Evolutionary conservation across 1,140 invertebrate species (phyloP), one percentile per base, ranked within the genome.

Genomic region (Euwallacea similis): DNA sequence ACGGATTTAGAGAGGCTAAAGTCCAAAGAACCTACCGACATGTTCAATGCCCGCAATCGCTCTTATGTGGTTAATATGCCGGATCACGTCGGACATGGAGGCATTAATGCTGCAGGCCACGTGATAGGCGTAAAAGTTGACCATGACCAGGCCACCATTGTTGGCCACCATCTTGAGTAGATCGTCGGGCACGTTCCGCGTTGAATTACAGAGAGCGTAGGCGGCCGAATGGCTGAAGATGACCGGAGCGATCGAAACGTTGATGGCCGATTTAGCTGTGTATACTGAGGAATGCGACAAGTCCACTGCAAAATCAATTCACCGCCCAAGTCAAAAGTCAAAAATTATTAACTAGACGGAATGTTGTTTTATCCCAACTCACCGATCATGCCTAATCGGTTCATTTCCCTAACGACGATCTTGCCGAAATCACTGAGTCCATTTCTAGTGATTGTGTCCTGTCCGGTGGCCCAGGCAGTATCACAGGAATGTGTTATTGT

Each of bases 171-270:
- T 86, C 44, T 88, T 84, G 8, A 97, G 83, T 9, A 97, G 87
- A 64, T 94, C 90, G 79, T 98, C 94, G 50, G 92, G 92, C 21
- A 97, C 93, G 79, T 97, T 97, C 65, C 93, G 85, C 46, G 90
- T 89, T 21, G 93, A 93, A 80, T 95, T 94, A 82, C 94, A 96
- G 11, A 96, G 82, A 15, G 90, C 87, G 69, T 90, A 90, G 1
- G 93, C 94, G 2, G 91, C 92, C 13, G 93, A 96, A 82, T 97
- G 95, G 33, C 93, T 96, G 82, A 95, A 98, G 73, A 98, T 94
- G 61, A 97, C 93, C 0, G 95, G 95, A 0, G 95, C 94, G 72
- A 89, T 87, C 2, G 92, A 90, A 9, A 90, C 87, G 66, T 89
- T 87, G n/a, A 97, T 82, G 3, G 93, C 92, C 78, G 94, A 94